Percentiles rank a stretch among this genome's conserved stretches.
Evolutionary conservation across 2,888 invertebrate species (phyloP).

Genomic region (Hipparchia sbordonii): DNA sequence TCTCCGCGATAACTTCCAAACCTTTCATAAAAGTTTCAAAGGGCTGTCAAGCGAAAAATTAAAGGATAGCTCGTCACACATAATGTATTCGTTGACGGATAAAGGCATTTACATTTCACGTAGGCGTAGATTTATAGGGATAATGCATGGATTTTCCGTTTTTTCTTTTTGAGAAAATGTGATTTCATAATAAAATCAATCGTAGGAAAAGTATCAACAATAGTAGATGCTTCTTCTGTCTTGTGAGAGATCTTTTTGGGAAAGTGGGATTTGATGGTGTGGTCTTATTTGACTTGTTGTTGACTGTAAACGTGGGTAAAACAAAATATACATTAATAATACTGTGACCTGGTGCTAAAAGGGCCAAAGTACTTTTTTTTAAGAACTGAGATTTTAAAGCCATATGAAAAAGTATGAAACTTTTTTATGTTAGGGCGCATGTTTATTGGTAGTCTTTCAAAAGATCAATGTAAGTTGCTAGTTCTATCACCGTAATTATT

Average conservation of each 20-base stretch:
- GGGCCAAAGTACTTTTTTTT: too few relatives aligned
- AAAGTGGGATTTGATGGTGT: too few relatives aligned
- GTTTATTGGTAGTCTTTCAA: too few relatives aligned
- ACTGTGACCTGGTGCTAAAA: too few relatives aligned
- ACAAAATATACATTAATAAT: too few relatives aligned
- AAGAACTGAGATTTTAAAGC: too few relatives aligned
- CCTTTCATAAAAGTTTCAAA: constrained; percentile 7
- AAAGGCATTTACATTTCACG: constrained; percentile 5
- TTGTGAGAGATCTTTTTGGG: background rate
- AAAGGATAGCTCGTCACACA: constrained; percentile 9
- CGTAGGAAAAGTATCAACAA: background rate
- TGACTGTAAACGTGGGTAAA: too few relatives aligned
- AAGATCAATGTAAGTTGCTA: too few relatives aligned
- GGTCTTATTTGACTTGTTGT: too few relatives aligned
- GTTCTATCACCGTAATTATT: too few relatives aligned
- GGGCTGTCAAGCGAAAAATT: constrained; percentile 17
- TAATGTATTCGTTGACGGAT: constrained; percentile 8
- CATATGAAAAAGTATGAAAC: too few relatives aligned
- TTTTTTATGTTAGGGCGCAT: too few relatives aligned
- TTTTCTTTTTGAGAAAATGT: background rate
- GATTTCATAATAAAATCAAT: background rate
- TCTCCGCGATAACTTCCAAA: background rate
- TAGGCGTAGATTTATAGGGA: background rate
- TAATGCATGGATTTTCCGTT: background rate
- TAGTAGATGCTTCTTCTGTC: background rate